Conservation (phyloP, 2,888 invertebrate species). For the Hartigia nigra region DNA sequence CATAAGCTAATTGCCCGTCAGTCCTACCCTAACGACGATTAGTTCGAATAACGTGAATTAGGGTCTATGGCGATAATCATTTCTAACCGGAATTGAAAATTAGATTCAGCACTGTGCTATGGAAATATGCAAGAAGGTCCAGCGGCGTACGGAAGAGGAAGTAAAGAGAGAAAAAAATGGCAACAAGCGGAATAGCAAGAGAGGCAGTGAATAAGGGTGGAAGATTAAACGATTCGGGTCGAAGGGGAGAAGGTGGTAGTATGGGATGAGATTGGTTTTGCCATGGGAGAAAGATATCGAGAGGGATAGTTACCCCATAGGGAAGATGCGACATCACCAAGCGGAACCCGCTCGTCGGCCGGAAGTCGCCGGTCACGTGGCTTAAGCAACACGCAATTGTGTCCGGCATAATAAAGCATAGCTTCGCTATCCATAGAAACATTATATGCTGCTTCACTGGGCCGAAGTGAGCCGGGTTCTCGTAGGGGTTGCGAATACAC, state of each 20-base stretch:
- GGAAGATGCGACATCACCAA: conserved; percentile 58
- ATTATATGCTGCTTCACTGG: conserved; percentile 33
- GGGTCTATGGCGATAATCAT: not conserved
- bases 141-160: not conserved
- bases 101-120: not conserved
- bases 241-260: conserved; percentile 6
- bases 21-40: not conserved
- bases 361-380: conserved; percentile 66
- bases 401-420: conserved; percentile 65
- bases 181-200: not conserved
- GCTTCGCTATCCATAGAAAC: conserved; percentile 35
- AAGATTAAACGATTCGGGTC: conserved; percentile 24
- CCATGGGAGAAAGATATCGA: conserved; percentile 1
- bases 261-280: not conserved
- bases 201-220: not conserved
- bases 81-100: not conserved
- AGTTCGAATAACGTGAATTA: not conserved
- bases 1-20: not conserved
- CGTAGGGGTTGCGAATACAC: conserved; percentile 37
- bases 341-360: conserved; percentile 64
- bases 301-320: conserved; percentile 15
- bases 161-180: not conserved
- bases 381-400: conserved; percentile 66
- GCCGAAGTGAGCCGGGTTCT: conserved; percentile 37
- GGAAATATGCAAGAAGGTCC: not conserved